Conservation (phyloP, 1,140 invertebrate species). For the Aleiodes sp. region DNA sequence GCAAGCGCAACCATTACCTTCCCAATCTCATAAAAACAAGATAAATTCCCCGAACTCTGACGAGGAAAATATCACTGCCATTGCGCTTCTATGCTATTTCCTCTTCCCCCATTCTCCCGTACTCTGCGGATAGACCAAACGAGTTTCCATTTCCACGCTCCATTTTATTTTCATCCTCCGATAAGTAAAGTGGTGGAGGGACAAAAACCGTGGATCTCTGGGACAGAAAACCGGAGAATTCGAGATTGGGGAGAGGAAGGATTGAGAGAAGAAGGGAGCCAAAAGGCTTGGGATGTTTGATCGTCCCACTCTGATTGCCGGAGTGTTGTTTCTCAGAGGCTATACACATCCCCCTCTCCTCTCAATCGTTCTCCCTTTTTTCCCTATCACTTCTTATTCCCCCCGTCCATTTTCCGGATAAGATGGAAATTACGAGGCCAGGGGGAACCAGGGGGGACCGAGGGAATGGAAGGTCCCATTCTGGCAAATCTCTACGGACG, state of each 20-base stretch:
- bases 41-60: no score
- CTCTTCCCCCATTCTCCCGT: constrained; percentile 27
- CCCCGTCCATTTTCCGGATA: constrained; percentile 52
- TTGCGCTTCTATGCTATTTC: neutral
- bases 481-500: constrained; percentile 33
- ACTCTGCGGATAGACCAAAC: constrained; percentile 6
- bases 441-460: no score
- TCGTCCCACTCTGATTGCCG: constrained; percentile 34
- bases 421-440: constrained; percentile 57
- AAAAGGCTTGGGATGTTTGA: constrained; percentile 40
- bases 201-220: constrained; percentile 3
- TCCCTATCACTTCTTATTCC: constrained; percentile 26
- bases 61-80: no score
- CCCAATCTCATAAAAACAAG: no score
- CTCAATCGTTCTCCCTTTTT: neutral
- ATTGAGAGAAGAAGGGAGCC: constrained; percentile 21
- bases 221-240: neutral
- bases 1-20: no score
- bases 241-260: neutral
- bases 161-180: constrained; percentile 40
- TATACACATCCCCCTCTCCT: neutral
- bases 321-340: constrained; percentile 29
- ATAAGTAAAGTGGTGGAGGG: constrained; percentile 36
- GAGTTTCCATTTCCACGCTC: constrained; percentile 33
- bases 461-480: constrained; percentile 35